Percentiles rank a stretch among this genome's conserved stretches.
Conservation (phyloP, 2,888 invertebrate genomes). For the Melanargia galathea region DNA sequence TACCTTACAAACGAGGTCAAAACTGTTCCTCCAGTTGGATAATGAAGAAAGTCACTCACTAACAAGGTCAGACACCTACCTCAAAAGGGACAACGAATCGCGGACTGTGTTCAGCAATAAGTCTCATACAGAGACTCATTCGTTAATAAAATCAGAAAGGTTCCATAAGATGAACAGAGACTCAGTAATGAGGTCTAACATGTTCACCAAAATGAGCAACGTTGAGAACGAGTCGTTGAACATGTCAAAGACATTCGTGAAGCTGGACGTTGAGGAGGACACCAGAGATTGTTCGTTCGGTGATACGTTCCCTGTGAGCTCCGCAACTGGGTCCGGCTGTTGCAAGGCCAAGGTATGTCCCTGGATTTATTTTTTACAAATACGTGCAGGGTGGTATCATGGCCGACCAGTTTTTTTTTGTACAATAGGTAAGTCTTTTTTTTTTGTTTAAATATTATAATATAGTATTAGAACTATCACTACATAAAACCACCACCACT, state of each 20-base stretch:
- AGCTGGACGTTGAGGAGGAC: constrained; percentile 69
- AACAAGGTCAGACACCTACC: background rate
- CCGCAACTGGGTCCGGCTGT: constrained; percentile 50
- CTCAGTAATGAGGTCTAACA: background rate
- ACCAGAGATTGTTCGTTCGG: constrained; percentile 66
- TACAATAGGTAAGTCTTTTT: constrained; percentile 5
- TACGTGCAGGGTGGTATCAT: constrained; percentile 23
- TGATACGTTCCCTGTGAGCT: constrained; percentile 50
- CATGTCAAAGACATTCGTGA: constrained; percentile 52
- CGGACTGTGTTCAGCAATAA: background rate
- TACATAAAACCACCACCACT: too few relatives aligned
- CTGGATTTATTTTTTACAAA: constrained; percentile 33
- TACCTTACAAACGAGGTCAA: constrained; percentile 41
- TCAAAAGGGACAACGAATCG: background rate
- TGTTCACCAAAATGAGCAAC: constrained; percentile 50
- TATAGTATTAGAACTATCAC: too few relatives aligned
- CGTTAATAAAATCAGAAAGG: background rate
- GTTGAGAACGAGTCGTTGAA: constrained; percentile 45
- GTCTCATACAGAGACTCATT: background rate
- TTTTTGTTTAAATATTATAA: background rate
- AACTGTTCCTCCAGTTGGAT: constrained; percentile 38
- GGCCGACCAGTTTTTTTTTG: constrained; percentile 19
- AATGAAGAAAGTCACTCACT: background rate
- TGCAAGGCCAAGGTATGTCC: constrained; percentile 60
- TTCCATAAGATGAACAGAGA: background rate